Evolutionary conservation across 2,113 vertebrate genomes (phyloP).

Genomic region (Uria lomvia): DNA sequence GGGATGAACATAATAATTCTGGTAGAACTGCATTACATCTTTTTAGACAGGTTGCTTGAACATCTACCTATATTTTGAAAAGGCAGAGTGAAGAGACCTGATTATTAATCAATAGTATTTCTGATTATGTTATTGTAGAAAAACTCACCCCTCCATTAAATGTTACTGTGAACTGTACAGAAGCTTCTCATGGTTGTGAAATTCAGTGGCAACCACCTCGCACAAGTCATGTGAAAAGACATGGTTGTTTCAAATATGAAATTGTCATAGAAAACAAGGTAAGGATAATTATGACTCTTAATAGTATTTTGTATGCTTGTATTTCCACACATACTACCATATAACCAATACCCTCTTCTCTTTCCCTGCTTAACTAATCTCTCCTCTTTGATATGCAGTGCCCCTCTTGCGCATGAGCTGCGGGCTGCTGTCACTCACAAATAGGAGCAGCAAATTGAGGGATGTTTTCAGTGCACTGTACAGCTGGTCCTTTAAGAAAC

Average conservation of each 20-base stretch:
- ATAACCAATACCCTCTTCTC: background rate
- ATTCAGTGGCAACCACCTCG: constrained; percentile 2
- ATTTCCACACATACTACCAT: background rate
- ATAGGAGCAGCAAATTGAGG: background rate
- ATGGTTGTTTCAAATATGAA: background rate
- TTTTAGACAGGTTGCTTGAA: background rate
- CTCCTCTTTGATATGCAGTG: background rate
- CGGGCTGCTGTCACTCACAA: background rate
- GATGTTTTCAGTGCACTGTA: background rate
- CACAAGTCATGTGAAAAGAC: background rate
- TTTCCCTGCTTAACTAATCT: background rate
- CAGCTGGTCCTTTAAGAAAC: background rate
- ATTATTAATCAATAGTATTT: background rate
- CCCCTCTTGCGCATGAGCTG: background rate
- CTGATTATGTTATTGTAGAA: constrained; percentile 5
- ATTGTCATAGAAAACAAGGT: constrained; percentile 39
- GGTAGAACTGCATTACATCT: background rate
- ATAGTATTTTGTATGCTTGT: background rate
- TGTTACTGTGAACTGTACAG: constrained; percentile 17
- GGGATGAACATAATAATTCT: background rate
- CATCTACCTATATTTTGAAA: background rate
- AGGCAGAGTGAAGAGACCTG: background rate
- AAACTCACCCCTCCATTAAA: constrained; percentile 51
- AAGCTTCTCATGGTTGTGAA: background rate
- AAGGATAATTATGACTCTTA: background rate